phyloP scores from a whole-genome alignment of 2,113 vertebrate genomes.

The Chaenocephalus aceratus region DNA sequence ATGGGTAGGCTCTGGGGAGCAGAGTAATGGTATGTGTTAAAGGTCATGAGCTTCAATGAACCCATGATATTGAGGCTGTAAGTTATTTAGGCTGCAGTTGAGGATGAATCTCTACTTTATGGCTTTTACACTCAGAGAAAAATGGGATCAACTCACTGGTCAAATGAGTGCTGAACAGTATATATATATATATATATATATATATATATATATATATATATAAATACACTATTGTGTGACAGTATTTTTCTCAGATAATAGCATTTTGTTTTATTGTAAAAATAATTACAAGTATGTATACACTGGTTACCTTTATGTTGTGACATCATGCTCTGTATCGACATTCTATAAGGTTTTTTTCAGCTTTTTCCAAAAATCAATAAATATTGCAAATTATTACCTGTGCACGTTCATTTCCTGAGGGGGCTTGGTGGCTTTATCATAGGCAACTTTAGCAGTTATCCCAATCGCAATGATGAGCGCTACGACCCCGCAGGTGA shows the following conservation, averaged over 20 bases:
- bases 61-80: neutral
- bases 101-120: slow-evolving; percentile 2
- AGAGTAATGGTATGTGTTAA: slow-evolving; percentile 32
- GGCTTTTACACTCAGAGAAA: neutral
- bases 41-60: slow-evolving; percentile 20
- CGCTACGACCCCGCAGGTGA: slow-evolving; percentile 95
- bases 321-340: neutral
- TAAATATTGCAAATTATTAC: slow-evolving; percentile 74
- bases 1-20: slow-evolving; percentile 14
- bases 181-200: neutral
- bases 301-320: neutral
- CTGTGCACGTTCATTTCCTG: slow-evolving; percentile 99
- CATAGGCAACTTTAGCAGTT: slow-evolving; percentile 96
- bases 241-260: neutral
- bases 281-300: neutral
- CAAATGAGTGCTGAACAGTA: neutral
- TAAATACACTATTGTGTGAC: neutral
- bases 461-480: slow-evolving; percentile 94
- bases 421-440: slow-evolving; percentile 94
- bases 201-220: neutral
- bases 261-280: neutral
- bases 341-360: rapidly evolving
- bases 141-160: neutral
- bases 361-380: too few species aligned
- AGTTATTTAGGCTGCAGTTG: neutral